Conservation (phyloP, 2,888 invertebrate species). For the Apomyelois bistriatella region DNA sequence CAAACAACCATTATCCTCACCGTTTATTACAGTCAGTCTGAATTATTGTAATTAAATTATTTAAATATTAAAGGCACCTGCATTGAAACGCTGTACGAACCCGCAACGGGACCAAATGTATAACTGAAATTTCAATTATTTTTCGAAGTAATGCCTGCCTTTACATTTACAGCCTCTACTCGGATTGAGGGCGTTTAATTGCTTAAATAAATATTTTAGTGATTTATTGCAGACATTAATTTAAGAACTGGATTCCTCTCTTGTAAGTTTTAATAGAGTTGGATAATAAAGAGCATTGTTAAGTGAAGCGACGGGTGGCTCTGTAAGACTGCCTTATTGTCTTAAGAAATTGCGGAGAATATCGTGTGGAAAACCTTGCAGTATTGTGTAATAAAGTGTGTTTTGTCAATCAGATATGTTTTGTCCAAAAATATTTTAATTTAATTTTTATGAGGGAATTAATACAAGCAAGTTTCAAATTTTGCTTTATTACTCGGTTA, state of each 20-base stretch:
- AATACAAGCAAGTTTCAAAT: too few species aligned
- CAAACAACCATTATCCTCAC: neutral
- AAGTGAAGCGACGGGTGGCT: constrained; percentile 1
- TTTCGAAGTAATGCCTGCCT: constrained; percentile 36
- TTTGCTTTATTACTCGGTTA: too few species aligned
- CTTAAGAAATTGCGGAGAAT: constrained; percentile 2
- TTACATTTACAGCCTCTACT: constrained; percentile 35
- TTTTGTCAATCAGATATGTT: too few species aligned
- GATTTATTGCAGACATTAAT: constrained; percentile 34
- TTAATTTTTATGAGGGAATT: too few species aligned
- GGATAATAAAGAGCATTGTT: constrained; percentile 17
- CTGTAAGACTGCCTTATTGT: constrained; percentile 4
- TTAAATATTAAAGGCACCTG: constrained; percentile 1
- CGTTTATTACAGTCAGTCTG: neutral
- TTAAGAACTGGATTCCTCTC: constrained; percentile 9
- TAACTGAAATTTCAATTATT: constrained; percentile 44
- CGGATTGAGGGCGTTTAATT: constrained; percentile 50
- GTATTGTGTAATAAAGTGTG: neutral
- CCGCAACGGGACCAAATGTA: constrained; percentile 24
- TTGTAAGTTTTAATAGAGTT: constrained; percentile 18
- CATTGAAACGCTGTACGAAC: neutral
- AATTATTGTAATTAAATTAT: constrained; percentile 4
- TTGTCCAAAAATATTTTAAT: too few species aligned
- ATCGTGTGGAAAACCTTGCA: neutral
- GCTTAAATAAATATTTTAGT: constrained; percentile 47